Evolutionary conservation across 2,888 invertebrate genomes (phyloP).

Genomic region (Lydus trimaculatus): DNA sequence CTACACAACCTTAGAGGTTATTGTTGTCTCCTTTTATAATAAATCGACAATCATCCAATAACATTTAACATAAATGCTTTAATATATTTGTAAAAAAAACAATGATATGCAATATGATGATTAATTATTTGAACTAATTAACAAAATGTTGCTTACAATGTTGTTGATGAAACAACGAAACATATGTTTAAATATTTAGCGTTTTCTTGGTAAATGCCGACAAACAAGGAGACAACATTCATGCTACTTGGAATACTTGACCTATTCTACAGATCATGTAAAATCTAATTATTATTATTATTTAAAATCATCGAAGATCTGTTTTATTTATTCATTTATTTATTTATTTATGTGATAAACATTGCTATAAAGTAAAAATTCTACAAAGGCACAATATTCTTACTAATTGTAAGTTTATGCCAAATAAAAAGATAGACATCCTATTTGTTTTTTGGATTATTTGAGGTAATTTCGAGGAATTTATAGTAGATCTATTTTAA

Average conservation of each 20-base stretch:
- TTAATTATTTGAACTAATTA: background rate
- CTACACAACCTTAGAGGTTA: constrained; percentile 51
- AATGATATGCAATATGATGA: background rate
- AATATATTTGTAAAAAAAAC: background rate
- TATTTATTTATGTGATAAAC: background rate
- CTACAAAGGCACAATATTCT: constrained; percentile 27
- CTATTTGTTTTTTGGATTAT: too few species aligned
- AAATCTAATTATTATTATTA: constrained; percentile 41
- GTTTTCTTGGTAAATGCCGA: background rate
- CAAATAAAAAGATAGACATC: background rate
- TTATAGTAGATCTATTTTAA: too few species aligned
- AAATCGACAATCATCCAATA: background rate
- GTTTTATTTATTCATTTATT: background rate
- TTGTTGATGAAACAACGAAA: background rate
- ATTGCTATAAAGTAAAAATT: constrained; percentile 24
- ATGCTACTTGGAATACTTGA: constrained; percentile 20
- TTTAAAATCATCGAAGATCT: background rate
- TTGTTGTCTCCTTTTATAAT: constrained; percentile 27
- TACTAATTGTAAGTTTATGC: background rate
- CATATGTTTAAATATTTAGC: background rate
- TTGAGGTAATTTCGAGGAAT: too few species aligned
- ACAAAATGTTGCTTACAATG: too few species aligned
- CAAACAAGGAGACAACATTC: constrained; percentile 19
- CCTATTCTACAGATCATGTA: constrained; percentile 44
- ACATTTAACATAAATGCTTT: background rate